A percentile compares a stretch with the other conserved stretches of the same genome.
Evolutionary conservation across 2,797 vertebrate species (phyloP).

Genomic region (Miopithecus talapoin): DNA sequence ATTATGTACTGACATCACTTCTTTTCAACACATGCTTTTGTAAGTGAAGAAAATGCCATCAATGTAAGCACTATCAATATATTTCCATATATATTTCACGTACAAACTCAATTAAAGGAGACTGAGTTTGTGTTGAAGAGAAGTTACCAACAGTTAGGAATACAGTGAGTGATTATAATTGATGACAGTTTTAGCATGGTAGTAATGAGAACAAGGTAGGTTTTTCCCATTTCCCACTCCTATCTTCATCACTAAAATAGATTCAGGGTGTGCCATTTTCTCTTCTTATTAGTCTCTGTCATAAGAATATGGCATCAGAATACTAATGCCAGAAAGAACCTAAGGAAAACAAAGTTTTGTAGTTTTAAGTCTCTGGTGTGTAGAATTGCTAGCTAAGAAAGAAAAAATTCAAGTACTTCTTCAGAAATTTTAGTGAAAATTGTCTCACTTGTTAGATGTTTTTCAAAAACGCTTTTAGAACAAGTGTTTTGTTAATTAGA

Average conservation of each 20-base stretch:
- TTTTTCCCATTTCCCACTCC: conserved; percentile 57
- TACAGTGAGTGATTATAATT: conserved; percentile 61
- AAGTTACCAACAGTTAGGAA: conserved; percentile 50
- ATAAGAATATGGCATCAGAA: conserved; percentile 57
- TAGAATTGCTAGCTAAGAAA: background rate
- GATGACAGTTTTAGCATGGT: conserved; percentile 70
- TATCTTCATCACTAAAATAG: conserved; percentile 71
- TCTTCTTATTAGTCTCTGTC: conserved; percentile 76
- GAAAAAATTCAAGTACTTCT: background rate
- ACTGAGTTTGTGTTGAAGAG: conserved; percentile 39
- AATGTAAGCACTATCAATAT: conserved; percentile 53
- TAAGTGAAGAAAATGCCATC: conserved; percentile 56
- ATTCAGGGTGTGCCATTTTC: conserved; percentile 67
- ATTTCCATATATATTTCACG: conserved; percentile 58
- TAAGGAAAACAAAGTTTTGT: conserved; percentile 58
- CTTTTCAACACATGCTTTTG: conserved; percentile 51
- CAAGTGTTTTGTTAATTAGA: background rate
- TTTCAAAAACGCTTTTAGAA: background rate
- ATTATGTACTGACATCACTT: conserved; percentile 42
- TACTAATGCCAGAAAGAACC: conserved; percentile 59
- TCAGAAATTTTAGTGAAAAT: conserved; percentile 51
- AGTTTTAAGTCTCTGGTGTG: conserved; percentile 28
- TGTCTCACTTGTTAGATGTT: background rate
- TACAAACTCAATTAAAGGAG: conserved; percentile 46
- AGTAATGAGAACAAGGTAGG: conserved; percentile 70